Base-by-base conservation (phyloP, 2,797 vertebrate species). In the Enteromius paludinosus region DNA sequence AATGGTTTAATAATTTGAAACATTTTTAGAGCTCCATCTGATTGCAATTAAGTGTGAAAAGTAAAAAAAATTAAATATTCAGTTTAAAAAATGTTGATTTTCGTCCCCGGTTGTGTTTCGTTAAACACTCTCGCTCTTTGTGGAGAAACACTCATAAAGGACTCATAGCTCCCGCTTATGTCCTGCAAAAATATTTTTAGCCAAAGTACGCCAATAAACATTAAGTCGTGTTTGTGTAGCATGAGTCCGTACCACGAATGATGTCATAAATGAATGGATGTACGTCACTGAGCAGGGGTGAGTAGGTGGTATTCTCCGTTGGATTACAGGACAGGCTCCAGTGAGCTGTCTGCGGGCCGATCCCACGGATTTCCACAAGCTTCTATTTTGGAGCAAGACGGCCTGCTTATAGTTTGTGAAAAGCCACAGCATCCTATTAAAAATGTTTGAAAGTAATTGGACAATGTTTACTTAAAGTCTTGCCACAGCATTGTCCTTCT, bases 391-490 rank as follows among this genome's bases (percentile, higher is more conserved):
- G 83, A 74, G 47, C 73, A 54, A 89, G 76, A 81, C 83, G 81
- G 90, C 88, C 92, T 95, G 93, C 90, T 94, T 93, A 88, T 87
- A 91, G 86, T 94, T 94, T 88, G 88, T 85, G 52, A 85, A 78
- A 93, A 91, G 59, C 93, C 93, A 87, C 92, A 90, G 82, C 87
- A 92, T 94, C 91, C 91, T 92, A 92, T 91, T 93, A 93, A 93
- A 89, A 82, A 87, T 82, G 90, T 89, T 91, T 90, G 87, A 90
- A 62, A 92, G 90, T 92, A 89, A 92, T 87, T 89, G 79, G 84
- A 82, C 82, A 52, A 80, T 86, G 90, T 92, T 92, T 87, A 87
- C 68, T 66, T 7, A 61, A 38, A 75, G 79, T 61, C 9, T 74
- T 66, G 52, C 82, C 72, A 73, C 47, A 28, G 56, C 59, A 33